Conservation (phyloP, 2,797 vertebrate species). For the Selene dorsalis region DNA sequence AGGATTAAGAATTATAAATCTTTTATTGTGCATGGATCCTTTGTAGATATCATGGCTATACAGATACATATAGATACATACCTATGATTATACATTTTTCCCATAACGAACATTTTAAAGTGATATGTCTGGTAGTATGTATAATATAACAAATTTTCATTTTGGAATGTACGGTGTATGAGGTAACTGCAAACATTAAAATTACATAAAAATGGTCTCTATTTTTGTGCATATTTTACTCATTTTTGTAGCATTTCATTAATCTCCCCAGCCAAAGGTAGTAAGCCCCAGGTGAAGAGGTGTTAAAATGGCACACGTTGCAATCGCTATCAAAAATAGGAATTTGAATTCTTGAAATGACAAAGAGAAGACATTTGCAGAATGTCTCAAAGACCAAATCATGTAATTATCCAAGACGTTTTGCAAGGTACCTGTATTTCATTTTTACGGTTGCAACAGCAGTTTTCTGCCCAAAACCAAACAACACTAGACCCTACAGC, state of each 20-base stretch:
- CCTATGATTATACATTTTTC: conserved; percentile 93
- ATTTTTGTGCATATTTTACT: conserved; percentile 88
- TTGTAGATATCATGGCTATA: conserved; percentile 96
- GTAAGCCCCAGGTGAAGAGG: conserved; percentile 84
- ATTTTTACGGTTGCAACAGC: conserved; percentile 72
- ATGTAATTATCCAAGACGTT: conserved; percentile 82
- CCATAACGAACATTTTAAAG: conserved; percentile 94
- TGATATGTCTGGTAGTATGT: conserved; percentile 98
- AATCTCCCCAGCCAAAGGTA: conserved; percentile 82
- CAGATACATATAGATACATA: conserved; percentile 92
- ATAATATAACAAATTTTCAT: conserved; percentile 91
- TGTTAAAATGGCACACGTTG: conserved; percentile 91
- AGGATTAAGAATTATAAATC: conserved; percentile 93
- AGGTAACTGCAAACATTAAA: conserved; percentile 98
- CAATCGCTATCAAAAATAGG: conserved; percentile 94
- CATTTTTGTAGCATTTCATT: conserved; percentile 80
- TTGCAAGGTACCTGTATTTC: conserved; percentile 83
- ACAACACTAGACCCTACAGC: conserved; percentile 78
- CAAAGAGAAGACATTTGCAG: conserved; percentile 90
- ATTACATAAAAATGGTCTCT: conserved; percentile 96
- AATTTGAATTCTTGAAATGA: conserved; percentile 91
- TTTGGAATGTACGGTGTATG: conserved; percentile 99
- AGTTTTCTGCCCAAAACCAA: conserved; percentile 75
- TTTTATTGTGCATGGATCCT: conserved; percentile 98
- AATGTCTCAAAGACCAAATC: conserved; percentile 84